phyloP scores from a whole-genome alignment of 2,113 vertebrate species.

The Eudorcas thomsonii region DNA sequence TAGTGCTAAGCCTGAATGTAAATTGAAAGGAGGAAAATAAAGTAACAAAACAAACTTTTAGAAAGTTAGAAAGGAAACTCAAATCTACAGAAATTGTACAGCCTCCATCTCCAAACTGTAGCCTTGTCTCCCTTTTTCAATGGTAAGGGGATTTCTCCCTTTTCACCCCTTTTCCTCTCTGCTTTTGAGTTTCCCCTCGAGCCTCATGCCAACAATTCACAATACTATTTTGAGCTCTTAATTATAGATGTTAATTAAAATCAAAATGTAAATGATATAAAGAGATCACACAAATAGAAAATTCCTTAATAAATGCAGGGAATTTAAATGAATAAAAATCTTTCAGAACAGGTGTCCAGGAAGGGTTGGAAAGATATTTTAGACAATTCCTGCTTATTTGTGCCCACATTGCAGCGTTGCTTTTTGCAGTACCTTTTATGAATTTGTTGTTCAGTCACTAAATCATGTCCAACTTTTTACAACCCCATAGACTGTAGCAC shows the following conservation, averaged over 20 bases:
- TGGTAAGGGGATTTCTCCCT: background rate
- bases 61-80: background rate
- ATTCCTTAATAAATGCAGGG: background rate
- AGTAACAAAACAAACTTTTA: background rate
- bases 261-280: background rate
- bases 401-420: background rate
- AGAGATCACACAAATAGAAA: background rate
- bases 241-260: background rate
- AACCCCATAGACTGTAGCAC: background rate
- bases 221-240: background rate
- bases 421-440: background rate
- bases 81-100: background rate
- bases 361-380: background rate
- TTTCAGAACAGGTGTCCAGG: background rate
- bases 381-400: background rate
- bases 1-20: background rate
- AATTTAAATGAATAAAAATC: background rate
- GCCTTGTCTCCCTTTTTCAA: background rate
- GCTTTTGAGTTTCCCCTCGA: background rate
- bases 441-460: background rate
- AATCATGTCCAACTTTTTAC: background rate
- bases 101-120: background rate
- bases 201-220: background rate
- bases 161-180: background rate
- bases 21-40: background rate